Percentiles rank a stretch among this genome's conserved stretches.
These are phyloP conservation scores for Synanthedon myopaeformis DNA, from an alignment of 2,888 invertebrate genomes.

Conservation along the genomic window DNA sequence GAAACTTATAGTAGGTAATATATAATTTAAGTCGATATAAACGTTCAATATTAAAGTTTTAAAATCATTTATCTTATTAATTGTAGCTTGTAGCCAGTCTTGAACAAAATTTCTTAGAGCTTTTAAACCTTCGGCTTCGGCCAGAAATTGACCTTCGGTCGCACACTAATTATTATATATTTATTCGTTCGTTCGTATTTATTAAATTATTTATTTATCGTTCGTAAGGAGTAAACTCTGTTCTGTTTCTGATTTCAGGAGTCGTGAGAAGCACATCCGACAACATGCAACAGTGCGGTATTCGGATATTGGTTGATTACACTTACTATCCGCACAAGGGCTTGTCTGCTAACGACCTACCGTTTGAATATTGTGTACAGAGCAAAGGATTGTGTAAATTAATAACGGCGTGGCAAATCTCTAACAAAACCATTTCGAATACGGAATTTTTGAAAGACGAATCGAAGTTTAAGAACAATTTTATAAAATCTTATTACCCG, in stretches of 20 bases:
- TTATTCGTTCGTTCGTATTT: too few species aligned
- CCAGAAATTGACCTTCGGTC: too few species aligned
- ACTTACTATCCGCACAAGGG: constrained; percentile 41
- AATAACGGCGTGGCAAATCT: constrained; percentile 50
- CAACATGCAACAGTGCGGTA: constrained; percentile 36
- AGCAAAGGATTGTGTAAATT: constrained; percentile 43
- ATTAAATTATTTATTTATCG: too few species aligned
- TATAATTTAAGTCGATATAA: too few species aligned
- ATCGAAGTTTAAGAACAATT: constrained; percentile 39
- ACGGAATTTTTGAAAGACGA: constrained; percentile 52
- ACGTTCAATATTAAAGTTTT: too few species aligned
- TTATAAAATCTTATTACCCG: constrained; percentile 18
- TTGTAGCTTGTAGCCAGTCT: too few species aligned
- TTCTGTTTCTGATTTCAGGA: constrained; percentile 28
- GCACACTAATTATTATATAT: too few species aligned
- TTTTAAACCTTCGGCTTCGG: too few species aligned
- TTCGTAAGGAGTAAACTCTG: too few species aligned
- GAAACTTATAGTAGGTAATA: too few species aligned
- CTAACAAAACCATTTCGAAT: constrained; percentile 47
- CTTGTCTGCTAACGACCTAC: constrained; percentile 17
- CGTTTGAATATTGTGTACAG: constrained; percentile 49
- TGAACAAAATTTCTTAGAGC: too few species aligned
- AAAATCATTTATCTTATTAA: too few species aligned
- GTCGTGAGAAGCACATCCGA: constrained; percentile 35
- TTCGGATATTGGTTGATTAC: constrained; percentile 46